These are phyloP conservation scores for Rattus norvegicus DNA, from an alignment of 2,113 vertebrate genomes.

Conservation along the genomic window GRCr8 NC_086019.1:51701001-51701500, in stretches of 20 bases:
- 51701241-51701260: background rate
- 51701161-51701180: background rate
- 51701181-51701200: background rate
- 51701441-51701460: background rate
- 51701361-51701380: background rate
- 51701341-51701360: background rate
- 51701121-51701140: too few relatives aligned
- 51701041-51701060: background rate
- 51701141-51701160: background rate
- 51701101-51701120: background rate
- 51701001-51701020: background rate
- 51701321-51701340: background rate
- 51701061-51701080: too few relatives aligned
- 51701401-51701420: background rate
- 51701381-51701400: background rate
- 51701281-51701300: background rate
- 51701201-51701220: background rate
- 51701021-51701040: background rate
- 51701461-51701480: background rate
- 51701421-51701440: background rate
- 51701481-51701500: background rate
- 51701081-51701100: background rate
- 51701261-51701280: background rate
- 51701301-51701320: background rate
- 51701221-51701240: background rate